Conservation (phyloP, 2,113 vertebrate species). For the human region GRCh38 chr4:75233001-75233500, state of each 20-base stretch:
- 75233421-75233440: not conserved
- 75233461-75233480: not conserved
- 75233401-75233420: not conserved
- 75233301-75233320: not conserved
- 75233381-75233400: not conserved
- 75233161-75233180: not conserved
- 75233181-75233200: not conserved
- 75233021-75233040: constrained; percentile 37
- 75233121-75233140: not conserved
- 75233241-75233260: not conserved
- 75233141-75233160: not conserved
- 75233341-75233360: constrained; percentile 23
- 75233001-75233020: constrained; percentile 4
- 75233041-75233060: constrained; percentile 32
- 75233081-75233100: constrained; percentile 18
- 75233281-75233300: constrained; percentile 23
- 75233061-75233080: constrained; percentile 11
- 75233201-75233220: not conserved
- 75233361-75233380: not conserved
- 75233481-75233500: not conserved
- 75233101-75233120: not conserved
- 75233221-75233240: too few species aligned
- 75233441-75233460: not conserved
- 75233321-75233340: not conserved
- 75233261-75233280: not conserved